Conservation (phyloP, 2,888 invertebrate species). For the Xylophagus ater region DNA sequence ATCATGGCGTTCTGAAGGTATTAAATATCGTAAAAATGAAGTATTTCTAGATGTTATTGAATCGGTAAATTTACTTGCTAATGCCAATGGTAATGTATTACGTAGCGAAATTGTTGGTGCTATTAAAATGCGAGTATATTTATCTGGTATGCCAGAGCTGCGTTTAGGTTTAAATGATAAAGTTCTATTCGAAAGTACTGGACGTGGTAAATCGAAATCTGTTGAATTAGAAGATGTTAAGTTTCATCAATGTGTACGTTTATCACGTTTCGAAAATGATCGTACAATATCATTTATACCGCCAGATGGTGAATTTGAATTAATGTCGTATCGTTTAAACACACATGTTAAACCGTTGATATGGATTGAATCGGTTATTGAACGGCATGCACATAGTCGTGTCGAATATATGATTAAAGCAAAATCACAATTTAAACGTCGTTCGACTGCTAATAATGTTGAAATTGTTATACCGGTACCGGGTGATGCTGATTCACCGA, state of each 20-base stretch:
- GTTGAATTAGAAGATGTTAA: conserved; percentile 98
- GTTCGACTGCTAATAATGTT: conserved; percentile 97
- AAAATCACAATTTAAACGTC: conserved; percentile 93
- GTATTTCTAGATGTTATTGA: conserved; percentile 98
- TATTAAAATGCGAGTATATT: conserved; percentile 96
- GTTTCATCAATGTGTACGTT: conserved; percentile 94
- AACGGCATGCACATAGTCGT: conserved; percentile 90
- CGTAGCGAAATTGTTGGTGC: conserved; percentile 97
- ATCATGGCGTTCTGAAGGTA: conserved; percentile 96
- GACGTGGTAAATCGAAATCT: conserved; percentile 93
- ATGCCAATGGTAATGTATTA: conserved; percentile 92
- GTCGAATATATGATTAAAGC: conserved; percentile 99
- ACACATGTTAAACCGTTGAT: conserved; percentile 96
- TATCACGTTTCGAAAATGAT: conserved; percentile 96
- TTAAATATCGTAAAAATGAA: conserved; percentile 98
- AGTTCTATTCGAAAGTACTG: conserved; percentile 94
- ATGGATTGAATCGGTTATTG: conserved; percentile 98
- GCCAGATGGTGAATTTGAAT: conserved; percentile 96
- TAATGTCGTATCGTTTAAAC: conserved; percentile 95
- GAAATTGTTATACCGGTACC: conserved; percentile 95
- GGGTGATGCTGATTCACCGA: conserved; percentile 95
- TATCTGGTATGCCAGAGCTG: conserved; percentile 97
- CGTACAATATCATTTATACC: conserved; percentile 97
- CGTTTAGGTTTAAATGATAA: conserved; percentile 95
- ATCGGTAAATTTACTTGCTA: conserved; percentile 90